These are phyloP conservation scores for Choristoneura rosaceana DNA, from an alignment of 2,888 invertebrate genomes.

Conservation along the genomic window DNA sequence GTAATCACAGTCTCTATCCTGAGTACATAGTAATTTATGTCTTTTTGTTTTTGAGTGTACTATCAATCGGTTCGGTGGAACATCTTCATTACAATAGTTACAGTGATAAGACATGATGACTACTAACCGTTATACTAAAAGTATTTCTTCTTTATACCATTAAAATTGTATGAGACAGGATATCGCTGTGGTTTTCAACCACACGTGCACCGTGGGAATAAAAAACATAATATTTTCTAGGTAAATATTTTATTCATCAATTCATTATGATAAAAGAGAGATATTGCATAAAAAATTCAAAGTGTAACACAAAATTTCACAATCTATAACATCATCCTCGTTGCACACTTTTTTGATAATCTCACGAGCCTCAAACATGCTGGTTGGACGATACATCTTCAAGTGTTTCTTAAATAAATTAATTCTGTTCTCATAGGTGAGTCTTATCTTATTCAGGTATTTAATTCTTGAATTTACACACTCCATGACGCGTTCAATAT, in stretches of 20 bases:
- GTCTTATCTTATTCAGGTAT: neutral
- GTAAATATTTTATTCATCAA: neutral
- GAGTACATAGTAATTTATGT: conserved; percentile 10
- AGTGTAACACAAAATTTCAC: neutral
- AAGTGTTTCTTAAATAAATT: neutral
- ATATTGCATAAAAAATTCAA: neutral
- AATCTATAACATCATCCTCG: neutral
- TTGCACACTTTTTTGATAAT: neutral
- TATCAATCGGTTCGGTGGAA: conserved; percentile 1
- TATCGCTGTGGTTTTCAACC: no score
- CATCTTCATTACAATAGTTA: conserved; percentile 4
- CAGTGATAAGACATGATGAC: conserved; percentile 1
- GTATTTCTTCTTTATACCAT: neutral
- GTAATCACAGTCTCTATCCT: neutral
- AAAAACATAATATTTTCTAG: no score
- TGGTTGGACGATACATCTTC: neutral
- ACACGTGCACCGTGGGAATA: no score
- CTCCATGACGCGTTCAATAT: conserved; percentile 20
- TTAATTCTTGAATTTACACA: neutral
- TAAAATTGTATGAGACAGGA: no score
- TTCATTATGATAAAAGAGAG: neutral
- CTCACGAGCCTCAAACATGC: neutral
- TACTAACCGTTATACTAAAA: neutral
- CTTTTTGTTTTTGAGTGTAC: neutral
- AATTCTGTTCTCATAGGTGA: neutral